Evolutionary conservation across 2,797 vertebrate genomes (phyloP), one percentile per base, ranked within the genome.

Genomic region (Nannoperca obscura): DNA sequence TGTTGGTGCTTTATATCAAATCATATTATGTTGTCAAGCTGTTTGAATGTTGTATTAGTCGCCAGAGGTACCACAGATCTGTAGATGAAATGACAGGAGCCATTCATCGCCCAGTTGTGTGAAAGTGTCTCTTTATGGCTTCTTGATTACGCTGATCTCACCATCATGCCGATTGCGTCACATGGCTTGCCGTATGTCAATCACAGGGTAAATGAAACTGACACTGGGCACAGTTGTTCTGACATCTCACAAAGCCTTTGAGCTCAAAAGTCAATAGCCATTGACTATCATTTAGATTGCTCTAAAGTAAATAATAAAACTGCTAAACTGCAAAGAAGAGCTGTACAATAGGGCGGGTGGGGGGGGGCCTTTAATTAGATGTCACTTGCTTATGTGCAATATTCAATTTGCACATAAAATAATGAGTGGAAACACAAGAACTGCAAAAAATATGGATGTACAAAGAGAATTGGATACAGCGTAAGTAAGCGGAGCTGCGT

Each of bases 131-230:
- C 86, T 91, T 90, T 85, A 86, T 81, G 86, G 82, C 83, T n/a
- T 80, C 74, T 82, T 80, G 62, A 87, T 88, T 84, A 92, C 76
- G 89, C 92, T 94, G 94, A 95, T 90, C 89, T 95, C 93, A 95
- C 82, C 60, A 61, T 89, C 90, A 86, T 82, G 83, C 89, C 85
- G 87, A 64, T 67, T 11, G 81, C 27, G 82, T 95, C 95, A 94
- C 94, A 93, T 80, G 90, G 80, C 50, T 6, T 10, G 54, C 69
- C 83, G 75, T 81, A 84, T 86, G 89, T 71, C 86, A 85, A 83
- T 86, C 91, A 90, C 80, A 40, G 44, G 78, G 82, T 74, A 27
- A 74, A 84, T 8, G 83, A 87, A 82, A 89, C 19, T 62, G 85
- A 89, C 83, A 88, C 82, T 42, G 22, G 64, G 69, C 66, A 79